Percentiles rank a stretch among this genome's conserved stretches.
Evolutionary conservation across 2,888 invertebrate genomes (phyloP).

Genomic region (Acleris holmiana): DNA sequence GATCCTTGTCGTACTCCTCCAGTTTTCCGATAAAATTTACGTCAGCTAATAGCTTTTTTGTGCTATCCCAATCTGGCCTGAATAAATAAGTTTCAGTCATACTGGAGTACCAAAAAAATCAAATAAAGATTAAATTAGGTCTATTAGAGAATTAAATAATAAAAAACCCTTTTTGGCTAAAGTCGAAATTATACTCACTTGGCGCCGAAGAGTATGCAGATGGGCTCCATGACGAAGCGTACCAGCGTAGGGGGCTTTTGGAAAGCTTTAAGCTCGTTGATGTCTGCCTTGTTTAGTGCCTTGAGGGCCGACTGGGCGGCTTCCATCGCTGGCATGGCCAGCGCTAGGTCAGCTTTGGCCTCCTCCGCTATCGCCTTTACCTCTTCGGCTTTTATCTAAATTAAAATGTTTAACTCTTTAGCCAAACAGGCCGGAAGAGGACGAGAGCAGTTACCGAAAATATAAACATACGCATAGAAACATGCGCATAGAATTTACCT

Average conservation of each 20-base stretch:
- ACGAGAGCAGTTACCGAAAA: too few species aligned
- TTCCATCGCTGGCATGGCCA: slow-evolving; percentile 93
- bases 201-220: slow-evolving; percentile 91
- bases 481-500: too few species aligned
- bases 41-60: slow-evolving; percentile 92
- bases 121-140: too few species aligned
- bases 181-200: slow-evolving; percentile 85
- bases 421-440: too few species aligned
- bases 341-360: slow-evolving; percentile 93
- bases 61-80: slow-evolving; percentile 94
- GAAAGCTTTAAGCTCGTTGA: slow-evolving; percentile 95
- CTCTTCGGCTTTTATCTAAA: slow-evolving; percentile 91
- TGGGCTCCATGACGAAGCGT: slow-evolving; percentile 95
- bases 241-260: slow-evolving; percentile 94
- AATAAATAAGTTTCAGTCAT: not conserved
- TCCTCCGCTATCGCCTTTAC: slow-evolving; percentile 94
- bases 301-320: slow-evolving; percentile 93
- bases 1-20: slow-evolving; percentile 94
- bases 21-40: slow-evolving; percentile 92
- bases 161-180: too few species aligned
- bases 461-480: too few species aligned
- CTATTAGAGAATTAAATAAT: too few species aligned
- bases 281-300: slow-evolving; percentile 94
- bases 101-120: too few species aligned
- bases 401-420: not conserved